Percentiles rank a stretch among this genome's conserved stretches.
Conservation (phyloP, 2,888 invertebrate species). For the Elegia similella region DNA sequence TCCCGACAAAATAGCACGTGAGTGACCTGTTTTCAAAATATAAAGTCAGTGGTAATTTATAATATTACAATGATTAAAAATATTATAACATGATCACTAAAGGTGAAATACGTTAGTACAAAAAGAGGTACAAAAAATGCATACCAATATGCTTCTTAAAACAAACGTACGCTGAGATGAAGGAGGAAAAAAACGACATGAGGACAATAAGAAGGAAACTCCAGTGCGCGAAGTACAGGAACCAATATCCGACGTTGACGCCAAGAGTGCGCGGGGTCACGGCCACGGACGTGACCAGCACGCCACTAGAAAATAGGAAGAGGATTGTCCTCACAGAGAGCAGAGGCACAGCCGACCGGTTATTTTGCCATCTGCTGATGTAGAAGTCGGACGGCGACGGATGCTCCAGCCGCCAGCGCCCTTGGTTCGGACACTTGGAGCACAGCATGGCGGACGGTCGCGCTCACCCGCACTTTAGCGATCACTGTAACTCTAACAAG, state of each 20-base stretch:
- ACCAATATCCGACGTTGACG: slow-evolving; percentile 56
- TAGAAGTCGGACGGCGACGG: slow-evolving; percentile 55
- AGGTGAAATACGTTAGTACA: not conserved
- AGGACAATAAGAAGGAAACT: slow-evolving; percentile 56
- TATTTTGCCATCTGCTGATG: slow-evolving; percentile 63
- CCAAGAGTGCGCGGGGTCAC: slow-evolving; percentile 42
- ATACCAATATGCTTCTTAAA: slow-evolving; percentile 55
- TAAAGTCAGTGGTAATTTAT: too few species aligned
- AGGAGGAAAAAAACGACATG: slow-evolving; percentile 49
- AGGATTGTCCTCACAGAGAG: slow-evolving; percentile 46
- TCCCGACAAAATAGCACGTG: too few species aligned
- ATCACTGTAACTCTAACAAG: slow-evolving; percentile 28
- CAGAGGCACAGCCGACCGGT: slow-evolving; percentile 50
- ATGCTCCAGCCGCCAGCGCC: slow-evolving; percentile 52
- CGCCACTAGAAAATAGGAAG: slow-evolving; percentile 50
- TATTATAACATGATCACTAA: too few species aligned
- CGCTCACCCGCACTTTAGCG: slow-evolving; percentile 23
- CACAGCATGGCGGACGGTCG: slow-evolving; percentile 36
- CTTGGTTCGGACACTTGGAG: slow-evolving; percentile 37
- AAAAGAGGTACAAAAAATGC: slow-evolving; percentile 29
- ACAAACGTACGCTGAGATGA: slow-evolving; percentile 52
- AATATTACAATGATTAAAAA: too few species aligned
- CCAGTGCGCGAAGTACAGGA: slow-evolving; percentile 75
- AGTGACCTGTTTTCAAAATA: too few species aligned
- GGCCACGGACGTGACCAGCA: slow-evolving; percentile 44